Conservation (phyloP, 2,113 vertebrate species). For the Tricholaema leucomelas region DNA sequence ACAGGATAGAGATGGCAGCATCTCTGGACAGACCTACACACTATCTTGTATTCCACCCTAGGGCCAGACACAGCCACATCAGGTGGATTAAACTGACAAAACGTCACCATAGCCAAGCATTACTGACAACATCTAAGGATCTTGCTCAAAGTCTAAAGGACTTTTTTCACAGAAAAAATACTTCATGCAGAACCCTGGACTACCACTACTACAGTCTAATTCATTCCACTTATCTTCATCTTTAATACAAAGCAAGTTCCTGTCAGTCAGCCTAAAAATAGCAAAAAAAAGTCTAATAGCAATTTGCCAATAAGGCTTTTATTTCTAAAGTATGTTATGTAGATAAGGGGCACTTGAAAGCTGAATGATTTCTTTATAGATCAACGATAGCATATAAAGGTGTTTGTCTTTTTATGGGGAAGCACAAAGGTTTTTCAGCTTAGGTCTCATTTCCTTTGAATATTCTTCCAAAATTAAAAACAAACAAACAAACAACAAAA, state of each 20-base stretch:
- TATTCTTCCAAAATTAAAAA: not conserved
- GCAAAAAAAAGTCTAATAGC: not conserved
- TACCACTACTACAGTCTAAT: not conserved
- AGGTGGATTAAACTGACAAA: not conserved
- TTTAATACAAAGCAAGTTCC: not conserved
- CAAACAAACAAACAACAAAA: no score
- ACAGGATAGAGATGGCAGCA: not conserved
- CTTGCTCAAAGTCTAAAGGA: not conserved
- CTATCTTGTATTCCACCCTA: not conserved
- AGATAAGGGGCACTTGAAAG: slow-evolving; percentile 41
- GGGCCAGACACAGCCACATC: not conserved
- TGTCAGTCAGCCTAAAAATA: not conserved
- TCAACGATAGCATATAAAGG: slow-evolving; percentile 7
- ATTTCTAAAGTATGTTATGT: slow-evolving; percentile 8
- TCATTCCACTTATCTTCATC: not conserved
- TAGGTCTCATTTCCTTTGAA: not conserved
- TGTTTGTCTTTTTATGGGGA: not conserved
- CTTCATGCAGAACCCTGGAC: not conserved
- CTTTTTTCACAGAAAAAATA: not conserved
- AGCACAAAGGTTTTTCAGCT: not conserved
- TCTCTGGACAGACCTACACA: not conserved
- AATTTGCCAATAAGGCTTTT: slow-evolving; percentile 30
- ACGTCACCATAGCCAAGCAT: fast-evolving
- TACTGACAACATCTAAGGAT: not conserved
- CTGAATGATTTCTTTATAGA: not conserved